Percentiles rank a stretch among this genome's conserved stretches.
phyloP scores from a whole-genome alignment of 92 coral and sea anemone species.

The Phenganax stokvisi region DNA sequence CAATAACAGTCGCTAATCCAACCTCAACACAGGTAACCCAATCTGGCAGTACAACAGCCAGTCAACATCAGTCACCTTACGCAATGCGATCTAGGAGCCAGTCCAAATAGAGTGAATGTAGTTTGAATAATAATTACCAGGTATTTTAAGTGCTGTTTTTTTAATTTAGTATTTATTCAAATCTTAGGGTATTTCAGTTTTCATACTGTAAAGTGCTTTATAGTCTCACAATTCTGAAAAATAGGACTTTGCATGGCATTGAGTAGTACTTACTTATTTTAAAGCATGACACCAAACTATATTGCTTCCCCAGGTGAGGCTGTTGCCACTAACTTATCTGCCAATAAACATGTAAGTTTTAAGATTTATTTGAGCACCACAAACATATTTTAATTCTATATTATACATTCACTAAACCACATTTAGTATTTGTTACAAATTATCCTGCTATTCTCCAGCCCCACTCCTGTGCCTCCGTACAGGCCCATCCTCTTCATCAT shows the following conservation, averaged over 20 bases:
- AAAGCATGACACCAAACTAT: too few relatives aligned
- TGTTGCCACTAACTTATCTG: too few relatives aligned
- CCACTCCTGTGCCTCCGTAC: slow-evolving; percentile 79
- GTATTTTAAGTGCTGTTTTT: slow-evolving; percentile 11
- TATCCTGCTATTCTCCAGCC: slow-evolving; percentile 42
- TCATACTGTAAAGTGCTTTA: neutral
- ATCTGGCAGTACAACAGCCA: slow-evolving; percentile 34
- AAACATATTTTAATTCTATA: too few relatives aligned
- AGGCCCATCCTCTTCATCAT: slow-evolving; percentile 89
- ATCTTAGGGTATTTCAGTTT: slow-evolving; percentile 6
- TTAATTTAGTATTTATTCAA: slow-evolving; percentile 10
- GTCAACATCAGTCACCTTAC: slow-evolving; percentile 65
- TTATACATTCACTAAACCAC: too few relatives aligned
- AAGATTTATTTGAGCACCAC: too few relatives aligned
- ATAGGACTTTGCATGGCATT: neutral
- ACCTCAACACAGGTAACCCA: slow-evolving; percentile 45
- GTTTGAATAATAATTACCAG: neutral
- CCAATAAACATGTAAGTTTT: too few relatives aligned
- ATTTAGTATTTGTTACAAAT: neutral
- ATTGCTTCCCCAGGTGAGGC: too few relatives aligned
- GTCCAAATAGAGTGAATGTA: slow-evolving; percentile 53
- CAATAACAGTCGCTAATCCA: neutral
- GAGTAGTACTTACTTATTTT: too few relatives aligned
- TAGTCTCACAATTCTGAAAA: neutral
- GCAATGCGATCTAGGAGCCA: slow-evolving; percentile 92